Base-by-base conservation (phyloP, 2,888 invertebrate genomes). In the Drosophila buzzatii region DNA sequence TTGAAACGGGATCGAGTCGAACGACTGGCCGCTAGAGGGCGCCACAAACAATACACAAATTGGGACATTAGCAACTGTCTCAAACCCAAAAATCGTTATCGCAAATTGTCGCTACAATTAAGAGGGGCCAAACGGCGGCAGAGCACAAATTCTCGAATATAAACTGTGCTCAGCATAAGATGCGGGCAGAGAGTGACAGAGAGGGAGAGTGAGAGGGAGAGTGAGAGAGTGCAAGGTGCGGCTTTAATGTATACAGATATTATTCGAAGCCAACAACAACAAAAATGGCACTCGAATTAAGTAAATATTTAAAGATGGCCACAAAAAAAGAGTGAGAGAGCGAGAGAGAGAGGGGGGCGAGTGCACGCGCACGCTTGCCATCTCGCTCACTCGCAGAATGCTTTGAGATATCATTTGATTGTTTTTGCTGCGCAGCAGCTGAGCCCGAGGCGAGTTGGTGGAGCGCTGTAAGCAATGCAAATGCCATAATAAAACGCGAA, bases 21-120 rank as follows among this genome's bases (percentile, higher is more conserved):
- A 20, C 33, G 23, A 59, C 18, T 60, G 49, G 75, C 52, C 64
- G 76, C 77, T 68, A 75, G 77, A 75, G 80, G 80, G 80, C 80
- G 76, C 65, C 76, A 79, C 76, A 77, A 79, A 75, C 77, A 77
- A 79, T 79, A 79, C 69, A 79, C 78, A 79, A 79, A 79, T 79
- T 79, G 78, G 73, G 63, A 81, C 78, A 79, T 79, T 79, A 80
- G 56, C 59, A 70, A 75, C 66, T 61, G 71, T 64, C 67, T 64
- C 65, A 70, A 41, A 62, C 79, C 60, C 69, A 57, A 41, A 76
- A 67, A 77, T 65, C 80, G 81, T 79, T 79, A 79, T 80, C 81
- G 77, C 81, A 79, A 79, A 78, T 78, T 80, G 78, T 76, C 78
- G 72, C 71, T 67, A 77, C 80, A 77, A 79, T 77, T 77, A 77